These are phyloP conservation scores for Aricia agestis DNA, from an alignment of 1,140 invertebrate genomes.

Conservation along the genomic window DNA sequence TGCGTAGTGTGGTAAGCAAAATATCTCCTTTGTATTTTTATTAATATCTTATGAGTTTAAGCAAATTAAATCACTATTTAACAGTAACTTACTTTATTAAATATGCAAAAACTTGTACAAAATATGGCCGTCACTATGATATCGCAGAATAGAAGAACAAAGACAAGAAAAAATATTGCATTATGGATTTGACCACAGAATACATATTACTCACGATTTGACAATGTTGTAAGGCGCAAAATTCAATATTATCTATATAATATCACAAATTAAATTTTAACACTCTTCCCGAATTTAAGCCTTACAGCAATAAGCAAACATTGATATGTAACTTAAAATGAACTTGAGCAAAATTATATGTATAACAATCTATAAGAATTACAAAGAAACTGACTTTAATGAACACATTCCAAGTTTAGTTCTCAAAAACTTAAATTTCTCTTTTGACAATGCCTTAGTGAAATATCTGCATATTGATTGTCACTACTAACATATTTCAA, in stretches of 20 bases:
- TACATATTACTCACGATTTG: too few species aligned
- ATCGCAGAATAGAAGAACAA: too few species aligned
- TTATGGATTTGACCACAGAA: too few species aligned
- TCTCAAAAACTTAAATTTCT: constrained; percentile 26
- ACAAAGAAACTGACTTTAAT: constrained; percentile 10
- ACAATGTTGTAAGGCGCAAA: neutral
- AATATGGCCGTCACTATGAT: too few species aligned
- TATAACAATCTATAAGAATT: neutral
- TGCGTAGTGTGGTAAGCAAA: constrained; percentile 23
- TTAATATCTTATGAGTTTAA: constrained; percentile 7
- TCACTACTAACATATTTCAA: constrained; percentile 25
- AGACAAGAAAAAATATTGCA: too few species aligned
- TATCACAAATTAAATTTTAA: neutral
- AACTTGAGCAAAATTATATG: neutral
- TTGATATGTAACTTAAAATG: neutral
- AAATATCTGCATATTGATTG: constrained; percentile 26
- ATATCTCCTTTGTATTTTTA: neutral
- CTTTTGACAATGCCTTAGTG: constrained; percentile 27
- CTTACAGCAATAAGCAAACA: neutral
- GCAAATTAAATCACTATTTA: too few species aligned
- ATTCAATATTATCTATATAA: neutral
- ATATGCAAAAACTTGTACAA: too few species aligned
- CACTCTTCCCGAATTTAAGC: constrained; percentile 11
- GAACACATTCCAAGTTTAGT: constrained; percentile 24
- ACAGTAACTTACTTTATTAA: too few species aligned